Percentiles rank a stretch among this genome's conserved stretches.
Conservation (phyloP, 2,113 vertebrate species). For the Vimba vimba region DNA sequence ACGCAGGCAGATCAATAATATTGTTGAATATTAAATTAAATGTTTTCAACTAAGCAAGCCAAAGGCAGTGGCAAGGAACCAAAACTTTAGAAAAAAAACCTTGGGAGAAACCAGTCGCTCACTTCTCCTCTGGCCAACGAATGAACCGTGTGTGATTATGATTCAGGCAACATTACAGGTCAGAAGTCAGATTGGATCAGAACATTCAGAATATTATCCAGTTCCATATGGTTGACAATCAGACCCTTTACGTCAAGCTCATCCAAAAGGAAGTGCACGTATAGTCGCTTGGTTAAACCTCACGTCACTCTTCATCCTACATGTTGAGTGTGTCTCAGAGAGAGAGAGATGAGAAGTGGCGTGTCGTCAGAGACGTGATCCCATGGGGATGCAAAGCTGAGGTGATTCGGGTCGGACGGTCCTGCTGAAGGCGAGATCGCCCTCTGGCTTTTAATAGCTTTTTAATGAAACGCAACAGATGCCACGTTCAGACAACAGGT, state of each 20-base stretch:
- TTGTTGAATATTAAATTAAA: too few species aligned
- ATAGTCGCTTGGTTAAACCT: conserved; percentile 6
- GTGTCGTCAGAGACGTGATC: conserved; percentile 33
- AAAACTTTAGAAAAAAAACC: too few species aligned
- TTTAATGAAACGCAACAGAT: conserved; percentile 65
- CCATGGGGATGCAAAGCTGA: background rate
- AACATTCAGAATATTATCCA: too few species aligned
- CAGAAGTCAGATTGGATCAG: too few species aligned
- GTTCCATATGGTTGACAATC: too few species aligned
- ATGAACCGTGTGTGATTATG: too few species aligned
- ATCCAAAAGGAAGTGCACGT: conserved; percentile 5
- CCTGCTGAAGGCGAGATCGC: conserved; percentile 41
- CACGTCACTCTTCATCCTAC: conserved; percentile 27
- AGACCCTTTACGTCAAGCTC: background rate
- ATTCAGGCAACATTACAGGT: too few species aligned
- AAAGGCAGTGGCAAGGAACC: too few species aligned
- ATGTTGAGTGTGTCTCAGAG: conserved; percentile 36
- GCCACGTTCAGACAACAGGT: conserved; percentile 43
- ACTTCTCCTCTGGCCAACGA: too few species aligned
- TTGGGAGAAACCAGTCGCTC: too few species aligned
- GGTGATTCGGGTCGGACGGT: conserved; percentile 13
- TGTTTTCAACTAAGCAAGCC: too few species aligned
- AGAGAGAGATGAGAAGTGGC: conserved; percentile 33
- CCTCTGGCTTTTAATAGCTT: conserved; percentile 51
- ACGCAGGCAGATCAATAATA: too few species aligned